These are phyloP conservation scores for Larimichthys polyactis DNA, from an alignment of 2,113 vertebrate species.

Conservation along the genomic window DNA sequence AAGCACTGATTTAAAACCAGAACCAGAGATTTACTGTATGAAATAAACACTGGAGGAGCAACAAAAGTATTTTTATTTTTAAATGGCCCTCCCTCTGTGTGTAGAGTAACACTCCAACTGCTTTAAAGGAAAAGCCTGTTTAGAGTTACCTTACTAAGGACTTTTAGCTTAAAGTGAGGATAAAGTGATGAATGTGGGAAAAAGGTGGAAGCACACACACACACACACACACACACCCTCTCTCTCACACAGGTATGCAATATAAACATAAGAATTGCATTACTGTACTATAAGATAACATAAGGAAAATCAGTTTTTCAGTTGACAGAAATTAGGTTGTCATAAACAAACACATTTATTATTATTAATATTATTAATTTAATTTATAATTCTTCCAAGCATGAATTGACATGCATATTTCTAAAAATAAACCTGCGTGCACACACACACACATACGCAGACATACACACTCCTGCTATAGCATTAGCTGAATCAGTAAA, in stretches of 20 bases:
- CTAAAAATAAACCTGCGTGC: neutral
- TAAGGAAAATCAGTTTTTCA: no score
- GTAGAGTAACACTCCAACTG: neutral
- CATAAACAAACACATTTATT: neutral
- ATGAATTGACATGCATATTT: slow-evolving; percentile 13
- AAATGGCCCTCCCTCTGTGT: neutral
- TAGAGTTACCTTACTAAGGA: slow-evolving; percentile 26
- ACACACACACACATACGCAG: neutral
- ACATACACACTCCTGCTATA: slow-evolving; percentile 3
- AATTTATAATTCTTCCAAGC: neutral
- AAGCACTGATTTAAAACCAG: slow-evolving; percentile 6
- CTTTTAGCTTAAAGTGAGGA: slow-evolving; percentile 16
- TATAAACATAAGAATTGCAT: neutral
- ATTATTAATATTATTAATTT: no score
- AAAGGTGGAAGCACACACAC: neutral
- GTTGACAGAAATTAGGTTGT: neutral
- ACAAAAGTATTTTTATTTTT: neutral
- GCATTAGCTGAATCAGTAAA: slow-evolving; percentile 54
- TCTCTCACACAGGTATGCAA: neutral
- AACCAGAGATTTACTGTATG: slow-evolving; percentile 16
- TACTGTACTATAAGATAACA: neutral
- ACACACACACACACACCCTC: neutral
- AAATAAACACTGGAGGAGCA: slow-evolving; percentile 13
- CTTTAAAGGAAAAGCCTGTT: slow-evolving; percentile 14
- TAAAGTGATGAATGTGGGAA: slow-evolving; percentile 45